Base-by-base conservation (phyloP, 2,113 vertebrate genomes). In the Pseudorectes ferrugineus region DNA sequence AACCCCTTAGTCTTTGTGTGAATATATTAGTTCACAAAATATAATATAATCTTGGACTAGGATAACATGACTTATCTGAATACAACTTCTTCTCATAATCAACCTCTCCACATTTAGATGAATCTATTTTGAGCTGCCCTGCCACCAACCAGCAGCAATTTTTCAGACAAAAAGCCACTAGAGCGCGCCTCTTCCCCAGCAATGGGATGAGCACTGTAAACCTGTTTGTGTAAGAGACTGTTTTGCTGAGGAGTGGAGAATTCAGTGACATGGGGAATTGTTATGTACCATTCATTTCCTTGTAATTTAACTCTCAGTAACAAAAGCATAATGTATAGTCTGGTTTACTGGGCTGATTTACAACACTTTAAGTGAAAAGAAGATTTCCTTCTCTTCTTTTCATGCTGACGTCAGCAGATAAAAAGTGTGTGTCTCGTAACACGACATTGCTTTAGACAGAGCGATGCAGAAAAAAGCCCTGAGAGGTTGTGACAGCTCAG, bases 231-330 rank as follows among this genome's bases (percentile, higher is more conserved):
- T 33, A 52, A 82, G 89, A 88, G 72, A 58, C 36, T 85, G 0
- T 74, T 94, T 46, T 89, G 91, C 95, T 61, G 92, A 96, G 96
- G 90, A 88, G 76, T 29, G 16, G 49, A 77, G 87, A 95, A 97
- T 92, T 86, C 91, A 63, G 95, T 88, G 98, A 95, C 95, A 93
- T 31, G 80, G 88, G 92, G 95, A 97, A 97, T 98, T 97, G 97
- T 95, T 97, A 97, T 92, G 90, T 96, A 96, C 95, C 93, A 88
- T 97, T 98, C 97, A 95, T 97, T 98, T 97, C 92, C 97, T 97
- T 97, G 97, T 95, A 96, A 98, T 97, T 98, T 98, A 98, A 96
- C 95, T 97, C 96, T 96, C 57, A 33, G 88, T 93, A 97, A 97
- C 96, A 97, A 97, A 97, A 97, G 94, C 95, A 94, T 97, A 97